Base-by-base conservation (phyloP, 2,888 invertebrate species). In the Ochropacha duplaris region DNA sequence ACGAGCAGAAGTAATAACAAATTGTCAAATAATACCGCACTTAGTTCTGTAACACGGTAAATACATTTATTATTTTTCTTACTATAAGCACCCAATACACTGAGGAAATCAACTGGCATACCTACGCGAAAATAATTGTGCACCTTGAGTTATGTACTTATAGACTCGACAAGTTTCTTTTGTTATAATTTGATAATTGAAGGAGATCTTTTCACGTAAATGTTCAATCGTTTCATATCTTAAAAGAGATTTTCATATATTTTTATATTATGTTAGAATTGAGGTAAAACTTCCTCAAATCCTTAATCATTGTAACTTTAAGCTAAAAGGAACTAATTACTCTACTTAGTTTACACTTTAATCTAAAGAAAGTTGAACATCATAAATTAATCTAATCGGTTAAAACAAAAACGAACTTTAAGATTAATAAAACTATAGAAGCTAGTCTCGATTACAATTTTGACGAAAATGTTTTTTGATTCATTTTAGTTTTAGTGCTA, bases 51-150 rank as follows among this genome's bases (percentile, higher is more conserved):
- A 62, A 69, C 71, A 72, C 58, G 64, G 60, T 59, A 65, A 71
- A 69, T 69, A 76, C 68, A 74, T 71, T 72, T 63, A 59, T 58
- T 55, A n/a, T 60, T 62, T 68, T 34, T 58, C 57, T 49, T 34
- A 57, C 57, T 57, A 19, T 64, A 61, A 36, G 60, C 62, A 67
- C 62, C 62, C 63, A 65, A 72, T 76, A 73, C 78, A 66, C 80
- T 63, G 59, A 79, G 79, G 77, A 79, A 80, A 80, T 80, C 75
- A 76, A 64, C 59, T 50, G 57, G 54, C 14, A 44, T 44, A 44
- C 31, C 56, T 56, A 62, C 54, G 60, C 50, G 64, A 66, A 69
- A 68, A 71, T 68, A 66, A 68, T 70, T 59, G 66, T 61, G 36
- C 24, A 26, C 50, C 49, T 44, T 65, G 59, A 65, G 9, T 28